phyloP scores from a whole-genome alignment of 2,888 invertebrate species.

The Sisyra terminalis region DNA sequence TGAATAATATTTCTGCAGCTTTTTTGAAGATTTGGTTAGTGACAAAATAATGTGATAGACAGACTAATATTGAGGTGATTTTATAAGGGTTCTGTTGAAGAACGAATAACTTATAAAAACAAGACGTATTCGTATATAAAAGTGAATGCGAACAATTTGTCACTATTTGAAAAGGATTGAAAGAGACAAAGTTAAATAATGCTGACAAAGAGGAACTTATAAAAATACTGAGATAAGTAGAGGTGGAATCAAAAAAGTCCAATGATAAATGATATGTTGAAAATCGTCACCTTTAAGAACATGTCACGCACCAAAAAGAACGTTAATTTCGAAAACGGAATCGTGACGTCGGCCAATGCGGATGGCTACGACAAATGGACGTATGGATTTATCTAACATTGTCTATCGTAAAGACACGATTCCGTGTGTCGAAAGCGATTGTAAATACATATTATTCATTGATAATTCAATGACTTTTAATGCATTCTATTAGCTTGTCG shows the following conservation, averaged over 20 bases:
- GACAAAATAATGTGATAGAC: too few relatives aligned
- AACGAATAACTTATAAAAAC: too few relatives aligned
- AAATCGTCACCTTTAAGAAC: constrained; percentile 8
- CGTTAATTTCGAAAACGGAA: not conserved
- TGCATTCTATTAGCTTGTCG: constrained; percentile 4
- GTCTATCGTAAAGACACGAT: constrained; percentile 2
- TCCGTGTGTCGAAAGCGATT: not conserved
- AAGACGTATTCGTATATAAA: not conserved
- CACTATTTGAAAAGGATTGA: not conserved
- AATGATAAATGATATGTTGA: constrained; percentile 7
- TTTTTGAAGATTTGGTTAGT: too few relatives aligned
- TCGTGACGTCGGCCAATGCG: not conserved
- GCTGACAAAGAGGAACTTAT: too few relatives aligned
- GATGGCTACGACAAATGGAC: not conserved
- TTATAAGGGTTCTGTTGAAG: too few relatives aligned
- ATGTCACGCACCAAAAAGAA: constrained; percentile 5
- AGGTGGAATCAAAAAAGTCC: constrained; percentile 1
- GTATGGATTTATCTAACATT: constrained; percentile 1
- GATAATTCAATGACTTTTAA: constrained; percentile 3
- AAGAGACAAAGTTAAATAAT: too few relatives aligned
- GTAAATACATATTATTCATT: constrained; percentile 2
- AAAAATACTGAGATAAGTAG: too few relatives aligned
- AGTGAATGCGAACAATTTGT: not conserved
- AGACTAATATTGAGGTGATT: too few relatives aligned
- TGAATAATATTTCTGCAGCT: too few relatives aligned